A percentile compares a stretch with the other conserved stretches of the same genome.
These are phyloP conservation scores for Cephus pygmeus DNA, from an alignment of 2,888 invertebrate genomes.

Conservation along the genomic window DNA sequence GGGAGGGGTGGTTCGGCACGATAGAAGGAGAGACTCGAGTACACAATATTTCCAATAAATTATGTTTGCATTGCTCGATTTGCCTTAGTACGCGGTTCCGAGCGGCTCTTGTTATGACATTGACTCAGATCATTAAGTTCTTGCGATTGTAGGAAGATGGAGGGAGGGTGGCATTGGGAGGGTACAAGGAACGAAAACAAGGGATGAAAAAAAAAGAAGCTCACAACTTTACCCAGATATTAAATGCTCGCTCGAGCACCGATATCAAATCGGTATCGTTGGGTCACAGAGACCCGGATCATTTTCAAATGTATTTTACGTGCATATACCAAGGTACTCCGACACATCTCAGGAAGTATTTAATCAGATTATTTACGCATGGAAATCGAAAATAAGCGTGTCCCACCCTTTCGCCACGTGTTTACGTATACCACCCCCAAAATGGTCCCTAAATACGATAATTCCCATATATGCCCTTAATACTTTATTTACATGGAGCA, in stretches of 20 bases:
- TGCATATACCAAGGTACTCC: no score
- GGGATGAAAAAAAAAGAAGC: neutral
- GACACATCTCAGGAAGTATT: no score
- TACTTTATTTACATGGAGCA: no score
- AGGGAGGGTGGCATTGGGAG: neutral
- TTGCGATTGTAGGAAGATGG: neutral
- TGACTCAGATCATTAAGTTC: neutral
- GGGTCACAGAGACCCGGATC: no score
- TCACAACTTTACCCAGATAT: neutral
- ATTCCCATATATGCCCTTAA: no score
- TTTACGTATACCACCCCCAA: no score
- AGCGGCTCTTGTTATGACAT: constrained; percentile 1
- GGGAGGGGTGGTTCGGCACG: constrained; percentile 11
- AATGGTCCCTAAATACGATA: no score
- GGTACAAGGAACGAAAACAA: neutral
- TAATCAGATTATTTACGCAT: no score
- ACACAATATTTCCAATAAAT: constrained; percentile 61
- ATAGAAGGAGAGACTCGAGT: constrained; percentile 49
- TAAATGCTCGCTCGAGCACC: neutral
- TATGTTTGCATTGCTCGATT: constrained; percentile 46
- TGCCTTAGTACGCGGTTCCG: constrained; percentile 10
- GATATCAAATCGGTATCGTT: neutral
- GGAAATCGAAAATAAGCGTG: no score
- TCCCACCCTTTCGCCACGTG: no score
- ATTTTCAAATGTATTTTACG: no score